Percentiles rank a stretch among this genome's conserved stretches.
Conservation (phyloP, 2,113 vertebrate genomes). For the Pelmatolapia mariae region DNA sequence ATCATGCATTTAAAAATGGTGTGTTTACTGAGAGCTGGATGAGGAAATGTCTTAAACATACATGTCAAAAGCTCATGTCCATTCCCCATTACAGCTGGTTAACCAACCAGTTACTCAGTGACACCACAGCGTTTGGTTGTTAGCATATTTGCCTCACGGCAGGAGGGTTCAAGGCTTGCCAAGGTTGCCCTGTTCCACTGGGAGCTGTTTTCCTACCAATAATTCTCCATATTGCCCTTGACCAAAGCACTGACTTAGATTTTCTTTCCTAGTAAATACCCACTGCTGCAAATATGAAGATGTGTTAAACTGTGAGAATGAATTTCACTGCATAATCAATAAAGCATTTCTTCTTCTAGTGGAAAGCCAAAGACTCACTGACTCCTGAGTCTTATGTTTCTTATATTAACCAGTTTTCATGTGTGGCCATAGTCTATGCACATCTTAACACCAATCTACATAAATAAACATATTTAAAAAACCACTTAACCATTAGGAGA, state of each 20-base stretch:
- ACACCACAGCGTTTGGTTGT: neutral
- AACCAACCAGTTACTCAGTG: neutral
- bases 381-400: neutral
- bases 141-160: neutral
- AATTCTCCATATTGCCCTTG: neutral
- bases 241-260: neutral
- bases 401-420: neutral
- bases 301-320: neutral
- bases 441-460: neutral
- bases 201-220: neutral
- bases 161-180: neutral
- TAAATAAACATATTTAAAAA: neutral
- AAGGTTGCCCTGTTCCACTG: neutral
- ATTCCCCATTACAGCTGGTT: neutral
- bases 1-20: neutral
- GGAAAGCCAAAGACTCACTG: neutral
- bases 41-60: neutral
- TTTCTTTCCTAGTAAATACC: neutral
- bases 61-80: neutral
- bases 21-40: neutral
- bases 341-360: neutral
- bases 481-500: neutral
- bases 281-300: neutral
- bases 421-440: neutral
- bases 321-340: neutral